Evolutionary conservation across 2,888 invertebrate species (phyloP).

Genomic region (Agrochola circellaris): DNA sequence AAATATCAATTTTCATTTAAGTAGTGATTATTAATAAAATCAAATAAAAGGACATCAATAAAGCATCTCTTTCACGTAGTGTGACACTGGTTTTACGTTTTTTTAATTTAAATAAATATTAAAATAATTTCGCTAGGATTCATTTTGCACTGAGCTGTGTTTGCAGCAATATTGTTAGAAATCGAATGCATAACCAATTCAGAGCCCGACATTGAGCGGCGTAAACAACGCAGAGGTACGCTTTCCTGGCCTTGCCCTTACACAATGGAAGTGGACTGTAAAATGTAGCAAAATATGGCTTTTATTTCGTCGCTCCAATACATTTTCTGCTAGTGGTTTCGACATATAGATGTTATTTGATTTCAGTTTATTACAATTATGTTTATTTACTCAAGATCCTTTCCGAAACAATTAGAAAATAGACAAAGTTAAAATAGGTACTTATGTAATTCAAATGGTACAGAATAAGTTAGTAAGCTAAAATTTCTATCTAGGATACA

Average conservation of each 20-base stretch:
- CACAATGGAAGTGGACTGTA: constrained; percentile 17
- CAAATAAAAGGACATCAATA: too few relatives aligned
- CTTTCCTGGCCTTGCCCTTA: constrained; percentile 3
- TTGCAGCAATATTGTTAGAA: neutral
- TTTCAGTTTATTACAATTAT: neutral
- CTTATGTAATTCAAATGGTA: neutral
- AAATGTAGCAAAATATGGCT: constrained; percentile 26
- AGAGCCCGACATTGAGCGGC: neutral
- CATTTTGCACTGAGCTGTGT: neutral
- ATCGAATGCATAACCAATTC: constrained; percentile 3
- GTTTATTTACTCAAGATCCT: neutral
- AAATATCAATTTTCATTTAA: too few relatives aligned
- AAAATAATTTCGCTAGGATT: neutral
- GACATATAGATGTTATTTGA: neutral
- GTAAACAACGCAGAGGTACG: constrained; percentile 3
- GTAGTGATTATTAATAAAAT: too few relatives aligned
- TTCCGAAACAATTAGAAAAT: neutral
- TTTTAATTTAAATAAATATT: too few relatives aligned
- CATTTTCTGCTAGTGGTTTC: constrained; percentile 10
- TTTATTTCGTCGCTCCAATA: neutral
- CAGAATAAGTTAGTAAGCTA: neutral
- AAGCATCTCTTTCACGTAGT: too few relatives aligned
- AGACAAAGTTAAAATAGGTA: neutral
- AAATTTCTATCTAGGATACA: neutral
- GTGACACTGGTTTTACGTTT: too few relatives aligned